Base-by-base conservation (phyloP, 2,888 invertebrate genomes). In the Athripsodes cinereus region DNA sequence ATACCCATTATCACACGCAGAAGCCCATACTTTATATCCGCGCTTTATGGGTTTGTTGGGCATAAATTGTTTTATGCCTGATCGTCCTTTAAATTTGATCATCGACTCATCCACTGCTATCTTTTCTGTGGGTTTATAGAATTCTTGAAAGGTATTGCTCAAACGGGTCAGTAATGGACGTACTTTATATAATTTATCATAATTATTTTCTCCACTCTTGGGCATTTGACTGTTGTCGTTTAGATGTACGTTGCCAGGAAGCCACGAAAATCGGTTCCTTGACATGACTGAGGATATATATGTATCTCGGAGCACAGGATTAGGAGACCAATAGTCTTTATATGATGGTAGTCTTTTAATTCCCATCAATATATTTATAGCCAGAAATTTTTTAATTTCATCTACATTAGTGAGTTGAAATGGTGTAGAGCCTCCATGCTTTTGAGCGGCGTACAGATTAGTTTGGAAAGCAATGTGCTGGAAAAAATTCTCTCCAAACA, bases 31-130 rank as follows among this genome's bases (percentile, higher is more conserved):
- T 50, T 68, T 68, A 61, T 67, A 68, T 5, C 68, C 68, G 21
- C 68, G 61, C 64, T 68, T 69, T 60, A 66, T 66, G 19, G 67
- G 67, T 63, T 69, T 68, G 54, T 65, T 66, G 40, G 68, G 68
- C 55, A 69, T 64, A 64, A 67, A n/a, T 60, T 69, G 67, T 62
- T 67, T 68, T 40, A n/a, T n/a, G n/a, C n/a, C n/a, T n/a, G n/a
- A n/a, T n/a, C n/a, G n/a, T n/a, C 61, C 64, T 58, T 65, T 64
- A 35, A 65, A 65, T 64, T 64, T 66, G 44, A 64, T 58, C 65
- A 65, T 65, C 34, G 65, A 65, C 53, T 65, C 64, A 63, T 65
- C 65, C 57, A 64, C 63, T 50, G 50, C 50, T 50, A 50, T 21
- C 2, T 50, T 50, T 21, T 22, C 22, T 22, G 3, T 22, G 50